Evolutionary conservation across 2,797 vertebrate genomes (phyloP), one percentile per base, ranked within the genome.

Genomic region (Ptychobarbus kaznakovi): DNA sequence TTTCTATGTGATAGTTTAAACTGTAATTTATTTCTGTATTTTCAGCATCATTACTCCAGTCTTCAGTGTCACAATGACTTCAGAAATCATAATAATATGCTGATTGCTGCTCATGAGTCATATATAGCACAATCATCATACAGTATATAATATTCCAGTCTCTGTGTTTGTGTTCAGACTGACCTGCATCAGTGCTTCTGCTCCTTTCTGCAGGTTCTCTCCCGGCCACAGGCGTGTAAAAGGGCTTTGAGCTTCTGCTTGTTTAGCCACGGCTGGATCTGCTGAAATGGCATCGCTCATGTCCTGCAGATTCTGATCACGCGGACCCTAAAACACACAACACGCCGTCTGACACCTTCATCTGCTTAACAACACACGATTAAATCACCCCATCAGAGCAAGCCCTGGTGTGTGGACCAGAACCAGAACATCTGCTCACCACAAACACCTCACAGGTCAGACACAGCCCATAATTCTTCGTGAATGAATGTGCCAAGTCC

Each of bases 381-480:
- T 49, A 25, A 46, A 72, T 25, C 22, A 72, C 42, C 7, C 22
- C 5, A 40, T 42, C 11, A 42, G 42, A 6, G 25, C 4, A 74
- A 51, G 49, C 28, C 18, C 46, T 53, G 28, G 6, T 56, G 28
- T 51, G 2, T 69, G 66, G 66, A 38, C 7, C 11, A 44, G 6
- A 86, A 38, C 15, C 11, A 44, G 6, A 86, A 16, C 20, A 25
- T 20, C 66, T 81, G 78, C 95, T 96, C 96, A 99, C 98, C 96
- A 92, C 93, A 89, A 97, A 96, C 77, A 98, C 95, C 92, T 99
- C 97, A 76, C 96, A 96, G 87, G 96, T 96, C 83, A 99, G 89
- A 73, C 98, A 99, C 69, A 99, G 96, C 73, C 98, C 98, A 0
- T 95, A 98, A 91, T 95, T 97, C 93, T 99, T 99, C 0, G 97